Percentiles rank a stretch among this genome's conserved stretches.
phyloP scores from a whole-genome alignment of 2,113 vertebrate genomes.

The Formicarius rufipectus region DNA sequence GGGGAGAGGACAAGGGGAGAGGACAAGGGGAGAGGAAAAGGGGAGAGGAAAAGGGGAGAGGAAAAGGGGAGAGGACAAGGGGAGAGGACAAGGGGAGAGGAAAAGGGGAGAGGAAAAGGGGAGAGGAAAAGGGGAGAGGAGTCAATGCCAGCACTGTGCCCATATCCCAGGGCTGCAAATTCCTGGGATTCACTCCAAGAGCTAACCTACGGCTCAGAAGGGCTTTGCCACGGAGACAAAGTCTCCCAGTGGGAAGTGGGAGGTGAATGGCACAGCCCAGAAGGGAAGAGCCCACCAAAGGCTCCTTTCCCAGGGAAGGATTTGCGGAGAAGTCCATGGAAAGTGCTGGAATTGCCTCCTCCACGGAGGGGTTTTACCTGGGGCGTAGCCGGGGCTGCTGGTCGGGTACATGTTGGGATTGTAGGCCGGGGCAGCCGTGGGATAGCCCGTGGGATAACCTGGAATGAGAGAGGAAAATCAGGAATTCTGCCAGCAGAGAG shows the following conservation, averaged over 20 bases:
- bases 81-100: too few species aligned
- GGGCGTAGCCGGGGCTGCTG: slow-evolving; percentile 95
- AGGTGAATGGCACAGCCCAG: not conserved
- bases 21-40: too few species aligned
- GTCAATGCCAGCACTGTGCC: not conserved
- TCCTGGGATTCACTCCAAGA: not conserved
- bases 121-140: too few species aligned
- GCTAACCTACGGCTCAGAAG: not conserved
- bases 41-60: too few species aligned
- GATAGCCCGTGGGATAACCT: slow-evolving; percentile 96
- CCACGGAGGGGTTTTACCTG: slow-evolving; percentile 74
- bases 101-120: too few species aligned
- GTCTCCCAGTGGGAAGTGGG: not conserved
- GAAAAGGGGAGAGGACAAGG: too few species aligned
- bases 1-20: too few species aligned
- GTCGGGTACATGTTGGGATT: slow-evolving; percentile 96
- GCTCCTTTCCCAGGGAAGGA: not conserved
- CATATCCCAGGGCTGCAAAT: not conserved
- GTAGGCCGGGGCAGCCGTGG: slow-evolving; percentile 91
- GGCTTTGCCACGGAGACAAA: not conserved
- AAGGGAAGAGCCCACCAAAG: not conserved
- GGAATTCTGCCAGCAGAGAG: not conserved
- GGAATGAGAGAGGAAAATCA: slow-evolving; percentile 18
- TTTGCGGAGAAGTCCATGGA: not conserved
- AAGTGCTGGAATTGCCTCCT: not conserved